These are phyloP conservation scores for Diarsia rubi DNA, from an alignment of 2,888 invertebrate species.

Conservation along the genomic window DNA sequence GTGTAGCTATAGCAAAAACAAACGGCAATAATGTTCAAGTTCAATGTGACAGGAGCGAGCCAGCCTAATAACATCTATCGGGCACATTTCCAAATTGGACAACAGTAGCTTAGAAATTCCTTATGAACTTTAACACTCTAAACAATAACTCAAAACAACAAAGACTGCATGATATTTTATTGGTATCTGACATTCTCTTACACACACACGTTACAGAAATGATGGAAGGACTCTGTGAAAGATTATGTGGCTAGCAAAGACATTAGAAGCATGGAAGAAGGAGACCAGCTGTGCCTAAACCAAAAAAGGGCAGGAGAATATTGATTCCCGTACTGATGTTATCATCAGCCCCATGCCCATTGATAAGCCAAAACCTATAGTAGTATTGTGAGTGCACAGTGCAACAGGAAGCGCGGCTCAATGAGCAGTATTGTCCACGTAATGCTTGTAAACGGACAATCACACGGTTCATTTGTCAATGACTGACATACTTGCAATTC, in stretches of 20 bases:
- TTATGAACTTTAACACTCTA: background rate
- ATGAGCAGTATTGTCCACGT: constrained; percentile 72
- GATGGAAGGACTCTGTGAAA: background rate
- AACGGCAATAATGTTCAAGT: background rate
- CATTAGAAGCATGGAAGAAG: background rate
- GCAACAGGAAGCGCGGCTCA: constrained; percentile 76
- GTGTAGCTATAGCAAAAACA: background rate
- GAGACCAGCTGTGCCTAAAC: background rate
- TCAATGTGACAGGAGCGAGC: background rate
- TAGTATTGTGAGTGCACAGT: constrained; percentile 66
- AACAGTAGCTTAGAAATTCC: background rate
- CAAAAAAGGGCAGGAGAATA: background rate
- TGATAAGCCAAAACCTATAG: constrained; percentile 60
- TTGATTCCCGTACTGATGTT: constrained; percentile 5
- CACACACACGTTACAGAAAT: background rate
- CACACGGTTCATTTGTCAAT: constrained; percentile 64
- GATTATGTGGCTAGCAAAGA: background rate
- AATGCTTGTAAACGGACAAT: constrained; percentile 73
- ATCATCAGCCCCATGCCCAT: constrained; percentile 59
- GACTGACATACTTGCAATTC: constrained; percentile 45
- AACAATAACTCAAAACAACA: background rate
- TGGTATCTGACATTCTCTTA: background rate
- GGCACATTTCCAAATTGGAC: background rate
- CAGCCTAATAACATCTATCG: background rate
- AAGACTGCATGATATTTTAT: background rate